phyloP scores from a whole-genome alignment of 2,888 invertebrate genomes.

The Apamea anceps region DNA sequence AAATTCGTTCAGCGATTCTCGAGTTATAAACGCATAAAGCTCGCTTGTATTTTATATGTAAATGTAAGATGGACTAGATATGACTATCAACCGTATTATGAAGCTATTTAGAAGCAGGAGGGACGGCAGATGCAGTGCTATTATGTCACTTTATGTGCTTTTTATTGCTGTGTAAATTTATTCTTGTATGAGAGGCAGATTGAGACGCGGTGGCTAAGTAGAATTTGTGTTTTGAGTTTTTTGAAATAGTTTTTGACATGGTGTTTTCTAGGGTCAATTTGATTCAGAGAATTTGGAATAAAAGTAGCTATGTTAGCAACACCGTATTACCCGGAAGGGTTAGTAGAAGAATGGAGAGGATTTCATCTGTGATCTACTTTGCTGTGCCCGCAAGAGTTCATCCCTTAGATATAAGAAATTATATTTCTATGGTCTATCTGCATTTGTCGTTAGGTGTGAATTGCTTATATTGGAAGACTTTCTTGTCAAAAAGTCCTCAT shows the following conservation, averaged over 20 bases:
- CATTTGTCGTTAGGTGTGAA: neutral
- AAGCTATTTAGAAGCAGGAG: constrained; percentile 65
- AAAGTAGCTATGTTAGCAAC: neutral
- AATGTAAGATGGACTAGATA: constrained; percentile 64
- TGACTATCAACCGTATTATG: constrained; percentile 64
- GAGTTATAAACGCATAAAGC: constrained; percentile 54
- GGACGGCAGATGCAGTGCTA: constrained; percentile 59
- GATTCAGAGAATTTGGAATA: neutral
- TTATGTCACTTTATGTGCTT: constrained; percentile 65
- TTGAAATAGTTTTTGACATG: neutral
- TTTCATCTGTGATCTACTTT: neutral
- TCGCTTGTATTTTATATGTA: constrained; percentile 52
- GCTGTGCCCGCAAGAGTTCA: neutral
- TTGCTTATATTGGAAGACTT: neutral
- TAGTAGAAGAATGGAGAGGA: neutral
- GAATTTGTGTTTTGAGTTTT: constrained; percentile 13
- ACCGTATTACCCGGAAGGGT: neutral
- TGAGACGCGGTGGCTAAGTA: constrained; percentile 19
- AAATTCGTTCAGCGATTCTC: constrained; percentile 48
- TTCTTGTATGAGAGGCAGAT: constrained; percentile 37
- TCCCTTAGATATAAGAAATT: neutral
- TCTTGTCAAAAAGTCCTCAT: neutral
- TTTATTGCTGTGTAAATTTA: constrained; percentile 63
- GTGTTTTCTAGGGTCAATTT: neutral
- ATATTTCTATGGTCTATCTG: neutral